These are phyloP conservation scores for Lamproptera curius DNA, from an alignment of 2,888 invertebrate species.

Conservation along the genomic window DNA sequence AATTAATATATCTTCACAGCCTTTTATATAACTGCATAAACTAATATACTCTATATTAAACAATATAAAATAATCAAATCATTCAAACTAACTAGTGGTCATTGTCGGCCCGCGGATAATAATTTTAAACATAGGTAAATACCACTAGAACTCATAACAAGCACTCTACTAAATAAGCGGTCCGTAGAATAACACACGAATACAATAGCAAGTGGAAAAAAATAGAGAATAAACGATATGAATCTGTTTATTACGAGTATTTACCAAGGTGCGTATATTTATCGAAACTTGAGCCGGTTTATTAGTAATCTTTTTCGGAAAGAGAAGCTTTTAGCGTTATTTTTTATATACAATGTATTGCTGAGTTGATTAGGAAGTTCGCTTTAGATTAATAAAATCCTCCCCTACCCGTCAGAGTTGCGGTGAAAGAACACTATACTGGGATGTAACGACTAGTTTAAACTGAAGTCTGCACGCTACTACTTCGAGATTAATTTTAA, in stretches of 20 bases:
- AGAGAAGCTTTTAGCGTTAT: neutral
- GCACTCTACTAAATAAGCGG: neutral
- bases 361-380: neutral
- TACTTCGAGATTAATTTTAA: too few species aligned
- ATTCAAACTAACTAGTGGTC: too few species aligned
- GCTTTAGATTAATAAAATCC: neutral
- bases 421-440: too few species aligned
- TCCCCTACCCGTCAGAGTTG: too few species aligned
- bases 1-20: too few species aligned
- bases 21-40: too few species aligned
- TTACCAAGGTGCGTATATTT: neutral
- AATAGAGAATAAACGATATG: constrained; percentile 2
- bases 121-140: constrained; percentile 3
- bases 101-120: constrained; percentile 7
- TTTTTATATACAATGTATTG: neutral
- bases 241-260: neutral
- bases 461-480: too few species aligned
- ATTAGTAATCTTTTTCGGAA: neutral
- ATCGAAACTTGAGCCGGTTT: neutral
- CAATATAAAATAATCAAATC: too few species aligned
- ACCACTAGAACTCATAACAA: neutral
- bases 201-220: neutral
- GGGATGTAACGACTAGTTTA: too few species aligned
- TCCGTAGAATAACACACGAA: neutral
- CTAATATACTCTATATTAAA: too few species aligned